A percentile compares a stretch with the other conserved stretches of the same genome.
These are phyloP conservation scores for Archips xylosteana DNA, from an alignment of 2,888 invertebrate species.

Conservation along the genomic window DNA sequence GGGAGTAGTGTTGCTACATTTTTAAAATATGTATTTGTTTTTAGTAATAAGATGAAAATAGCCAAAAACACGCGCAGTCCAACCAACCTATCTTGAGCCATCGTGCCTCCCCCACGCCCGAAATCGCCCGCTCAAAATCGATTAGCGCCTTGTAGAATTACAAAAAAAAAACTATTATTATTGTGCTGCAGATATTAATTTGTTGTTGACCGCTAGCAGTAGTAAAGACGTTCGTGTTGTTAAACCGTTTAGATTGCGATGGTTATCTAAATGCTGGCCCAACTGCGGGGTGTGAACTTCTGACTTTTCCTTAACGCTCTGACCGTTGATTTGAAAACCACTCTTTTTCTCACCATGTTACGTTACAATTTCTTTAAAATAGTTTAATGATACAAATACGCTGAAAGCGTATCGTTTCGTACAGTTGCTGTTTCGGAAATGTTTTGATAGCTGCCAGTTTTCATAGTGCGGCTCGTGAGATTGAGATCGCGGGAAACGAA, in stretches of 20 bases:
- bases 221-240: constrained; percentile 73
- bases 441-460: constrained; percentile 52
- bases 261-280: constrained; percentile 75
- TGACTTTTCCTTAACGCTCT: constrained; percentile 63
- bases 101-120: too few relatives aligned
- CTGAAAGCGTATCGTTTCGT: constrained; percentile 4
- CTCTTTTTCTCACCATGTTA: constrained; percentile 51
- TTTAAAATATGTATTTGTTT: too few relatives aligned
- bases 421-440: constrained; percentile 50
- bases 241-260: constrained; percentile 75
- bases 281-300: constrained; percentile 72
- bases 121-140: too few relatives aligned
- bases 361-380: constrained; percentile 54
- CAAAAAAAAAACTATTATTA: neutral
- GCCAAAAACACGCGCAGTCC: too few relatives aligned
- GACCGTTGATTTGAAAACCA: constrained; percentile 55
- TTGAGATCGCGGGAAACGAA: constrained; percentile 18
- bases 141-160: neutral
- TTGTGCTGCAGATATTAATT: constrained; percentile 46
- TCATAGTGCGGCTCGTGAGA: constrained; percentile 42
- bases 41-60: too few relatives aligned
- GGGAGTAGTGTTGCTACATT: too few relatives aligned
- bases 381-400: neutral
- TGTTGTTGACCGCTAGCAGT: constrained; percentile 26
- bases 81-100: too few relatives aligned